Percentiles rank a stretch among this genome's conserved stretches.
phyloP scores from a whole-genome alignment of 2,797 vertebrate species.

The Amblyopsis hoosieri region DNA sequence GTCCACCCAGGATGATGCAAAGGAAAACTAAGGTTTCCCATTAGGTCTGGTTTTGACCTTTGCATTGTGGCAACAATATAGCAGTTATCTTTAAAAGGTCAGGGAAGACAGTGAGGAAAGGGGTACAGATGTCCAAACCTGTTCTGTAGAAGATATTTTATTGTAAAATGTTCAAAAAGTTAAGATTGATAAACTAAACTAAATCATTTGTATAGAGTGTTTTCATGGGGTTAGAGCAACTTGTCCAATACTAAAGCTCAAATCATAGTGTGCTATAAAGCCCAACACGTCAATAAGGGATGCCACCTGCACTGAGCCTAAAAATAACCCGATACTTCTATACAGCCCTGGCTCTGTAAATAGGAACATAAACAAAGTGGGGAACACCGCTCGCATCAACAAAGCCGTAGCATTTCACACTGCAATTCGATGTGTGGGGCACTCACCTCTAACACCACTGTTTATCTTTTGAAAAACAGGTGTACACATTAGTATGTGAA shows the following conservation, averaged over 20 bases:
- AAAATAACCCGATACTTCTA: too few relatives aligned
- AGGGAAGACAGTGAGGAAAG: conserved; percentile 54
- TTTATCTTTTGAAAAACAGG: too few relatives aligned
- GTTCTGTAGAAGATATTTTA: conserved; percentile 23
- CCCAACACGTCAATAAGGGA: conserved; percentile 3
- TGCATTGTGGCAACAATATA: conserved; percentile 67
- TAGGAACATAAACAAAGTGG: too few relatives aligned
- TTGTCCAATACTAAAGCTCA: conserved; percentile 19
- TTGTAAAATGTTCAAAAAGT: conserved; percentile 17
- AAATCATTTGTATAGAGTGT: neutral
- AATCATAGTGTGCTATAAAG: conserved; percentile 6
- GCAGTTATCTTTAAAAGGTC: conserved; percentile 69
- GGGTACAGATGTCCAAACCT: conserved; percentile 25
- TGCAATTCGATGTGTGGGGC: too few relatives aligned
- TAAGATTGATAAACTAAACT: conserved; percentile 6
- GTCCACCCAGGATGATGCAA: conserved; percentile 62
- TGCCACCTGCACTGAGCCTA: too few relatives aligned
- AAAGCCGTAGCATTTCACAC: too few relatives aligned
- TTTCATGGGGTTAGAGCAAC: conserved; percentile 17
- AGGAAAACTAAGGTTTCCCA: conserved; percentile 59
- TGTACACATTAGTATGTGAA: too few relatives aligned
- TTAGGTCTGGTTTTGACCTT: conserved; percentile 71
- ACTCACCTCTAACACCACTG: too few relatives aligned
- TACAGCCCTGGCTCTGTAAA: too few relatives aligned
- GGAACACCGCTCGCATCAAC: too few relatives aligned